phyloP scores from a whole-genome alignment of 2,888 invertebrate species.

The Temnothorax unifasciatus region DNA sequence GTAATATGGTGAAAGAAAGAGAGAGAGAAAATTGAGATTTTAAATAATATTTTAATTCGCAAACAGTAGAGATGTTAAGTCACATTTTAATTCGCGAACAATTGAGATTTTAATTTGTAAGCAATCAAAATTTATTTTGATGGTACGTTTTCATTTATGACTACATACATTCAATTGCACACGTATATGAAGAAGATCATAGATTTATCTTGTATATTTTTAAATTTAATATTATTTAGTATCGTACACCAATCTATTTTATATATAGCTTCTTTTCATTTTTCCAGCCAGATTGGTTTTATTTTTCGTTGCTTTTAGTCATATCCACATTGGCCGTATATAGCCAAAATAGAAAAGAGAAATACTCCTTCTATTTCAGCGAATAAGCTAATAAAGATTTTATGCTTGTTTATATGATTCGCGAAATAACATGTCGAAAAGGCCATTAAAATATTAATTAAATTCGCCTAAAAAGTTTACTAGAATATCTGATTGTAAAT shows the following conservation, averaged over 20 bases:
- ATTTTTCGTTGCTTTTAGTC: neutral
- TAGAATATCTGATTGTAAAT: neutral
- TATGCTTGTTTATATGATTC: neutral
- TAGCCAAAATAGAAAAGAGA: neutral
- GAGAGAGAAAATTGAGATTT: neutral
- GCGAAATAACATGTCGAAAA: neutral
- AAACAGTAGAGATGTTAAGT: neutral
- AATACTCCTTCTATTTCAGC: neutral
- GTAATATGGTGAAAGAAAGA: neutral
- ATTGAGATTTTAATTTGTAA: neutral
- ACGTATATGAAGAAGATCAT: neutral
- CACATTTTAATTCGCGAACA: neutral
- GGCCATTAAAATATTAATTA: neutral
- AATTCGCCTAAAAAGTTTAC: neutral
- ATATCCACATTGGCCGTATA: neutral
- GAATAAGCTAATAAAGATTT: neutral
- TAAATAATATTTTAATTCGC: neutral
- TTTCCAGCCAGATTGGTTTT: neutral
- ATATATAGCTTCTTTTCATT: neutral
- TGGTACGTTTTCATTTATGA: neutral
- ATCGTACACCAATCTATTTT: neutral
- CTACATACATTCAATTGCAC: neutral
- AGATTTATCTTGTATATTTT: neutral
- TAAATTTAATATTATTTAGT: neutral
- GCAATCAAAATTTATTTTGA: neutral